Evolutionary conservation across 2,797 vertebrate genomes (phyloP).

Genomic region (Aplochiton taeniatus): DNA sequence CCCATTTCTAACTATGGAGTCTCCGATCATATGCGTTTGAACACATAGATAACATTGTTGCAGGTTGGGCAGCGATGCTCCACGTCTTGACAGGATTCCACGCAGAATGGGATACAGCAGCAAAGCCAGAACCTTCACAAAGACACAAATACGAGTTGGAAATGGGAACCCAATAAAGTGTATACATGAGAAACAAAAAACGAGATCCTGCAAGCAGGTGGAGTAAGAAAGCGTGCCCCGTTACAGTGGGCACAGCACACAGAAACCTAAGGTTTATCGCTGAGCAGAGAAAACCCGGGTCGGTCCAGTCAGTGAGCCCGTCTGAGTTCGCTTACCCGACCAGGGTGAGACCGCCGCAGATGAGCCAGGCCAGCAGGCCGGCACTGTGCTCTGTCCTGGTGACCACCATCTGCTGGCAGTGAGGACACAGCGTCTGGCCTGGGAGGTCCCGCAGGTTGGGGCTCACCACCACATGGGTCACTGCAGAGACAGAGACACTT

Average conservation of each 20-base stretch:
- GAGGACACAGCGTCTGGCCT: conserved; percentile 74
- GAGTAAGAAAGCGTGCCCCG: not conserved
- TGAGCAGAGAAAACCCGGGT: not conserved
- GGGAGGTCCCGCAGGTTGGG: conserved; percentile 52
- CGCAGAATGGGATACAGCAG: conserved; percentile 74
- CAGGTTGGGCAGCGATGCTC: conserved; percentile 71
- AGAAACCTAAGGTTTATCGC: not conserved
- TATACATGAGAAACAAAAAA: conserved; percentile 1
- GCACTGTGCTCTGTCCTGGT: conserved; percentile 62
- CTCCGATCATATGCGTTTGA: conserved; percentile 60
- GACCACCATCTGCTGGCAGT: conserved; percentile 77
- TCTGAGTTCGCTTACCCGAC: conserved; percentile 53
- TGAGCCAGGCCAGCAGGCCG: conserved; percentile 72
- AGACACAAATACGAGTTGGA: not conserved
- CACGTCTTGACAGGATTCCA: conserved; percentile 74
- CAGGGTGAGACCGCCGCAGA: conserved; percentile 55
- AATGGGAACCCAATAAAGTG: not conserved
- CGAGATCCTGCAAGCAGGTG: not conserved
- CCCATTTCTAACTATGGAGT: too few relatives aligned
- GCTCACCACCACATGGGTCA: conserved; percentile 50
- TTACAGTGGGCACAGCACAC: not conserved
- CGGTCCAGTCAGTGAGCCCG: not conserved
- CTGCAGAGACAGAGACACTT: conserved; percentile 35
- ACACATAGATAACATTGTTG: conserved; percentile 54
- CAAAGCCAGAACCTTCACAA: conserved; percentile 65